Evolutionary conservation across 2,113 vertebrate genomes (phyloP).

Genomic region (Gracilinanus agilis): DNA sequence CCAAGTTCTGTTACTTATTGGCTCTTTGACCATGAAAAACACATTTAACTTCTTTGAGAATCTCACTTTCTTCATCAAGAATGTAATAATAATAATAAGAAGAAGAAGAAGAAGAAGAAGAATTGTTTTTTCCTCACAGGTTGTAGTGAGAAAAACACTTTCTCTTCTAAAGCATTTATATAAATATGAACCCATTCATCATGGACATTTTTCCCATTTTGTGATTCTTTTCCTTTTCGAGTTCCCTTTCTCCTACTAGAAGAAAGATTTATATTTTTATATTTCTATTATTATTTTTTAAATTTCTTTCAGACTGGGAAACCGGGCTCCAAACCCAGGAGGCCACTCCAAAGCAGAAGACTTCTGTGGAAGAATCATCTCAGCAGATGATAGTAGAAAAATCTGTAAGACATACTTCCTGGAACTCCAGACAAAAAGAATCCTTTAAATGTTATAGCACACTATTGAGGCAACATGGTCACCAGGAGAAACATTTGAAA

Average conservation of each 20-base stretch:
- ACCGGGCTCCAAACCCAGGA: neutral
- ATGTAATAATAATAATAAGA: too few species aligned
- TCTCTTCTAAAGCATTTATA: too few species aligned
- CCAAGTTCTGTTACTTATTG: too few species aligned
- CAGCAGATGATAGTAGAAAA: neutral
- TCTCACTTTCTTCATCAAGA: too few species aligned
- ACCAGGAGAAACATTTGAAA: neutral
- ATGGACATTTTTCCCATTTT: too few species aligned
- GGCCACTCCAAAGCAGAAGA: neutral
- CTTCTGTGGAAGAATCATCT: neutral
- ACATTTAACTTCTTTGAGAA: neutral
- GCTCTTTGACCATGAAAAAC: neutral
- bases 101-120: too few species aligned
- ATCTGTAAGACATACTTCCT: neutral
- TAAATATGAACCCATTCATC: too few species aligned
- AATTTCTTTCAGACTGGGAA: conserved; percentile 3
- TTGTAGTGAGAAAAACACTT: too few species aligned
- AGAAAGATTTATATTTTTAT: neutral
- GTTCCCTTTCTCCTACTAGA: neutral
- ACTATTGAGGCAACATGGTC: neutral
- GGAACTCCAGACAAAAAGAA: neutral
- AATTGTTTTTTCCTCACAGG: too few species aligned
- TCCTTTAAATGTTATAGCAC: neutral
- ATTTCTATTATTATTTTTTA: neutral
- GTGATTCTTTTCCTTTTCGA: too few species aligned